Conservation (phyloP, 2,797 vertebrate genomes). For the Falco columbarius region DNA sequence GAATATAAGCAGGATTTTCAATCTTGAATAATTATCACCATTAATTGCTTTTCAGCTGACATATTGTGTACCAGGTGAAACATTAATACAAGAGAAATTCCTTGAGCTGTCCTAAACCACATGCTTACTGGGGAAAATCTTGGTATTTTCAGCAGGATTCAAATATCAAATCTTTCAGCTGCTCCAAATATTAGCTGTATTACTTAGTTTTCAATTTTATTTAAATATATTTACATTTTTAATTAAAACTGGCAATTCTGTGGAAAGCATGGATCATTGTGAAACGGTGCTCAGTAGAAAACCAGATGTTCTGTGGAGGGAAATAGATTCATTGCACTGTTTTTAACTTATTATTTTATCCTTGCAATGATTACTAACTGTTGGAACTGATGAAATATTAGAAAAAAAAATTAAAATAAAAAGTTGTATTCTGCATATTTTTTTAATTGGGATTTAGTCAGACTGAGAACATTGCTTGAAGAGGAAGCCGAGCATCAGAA, state of each 20-base stretch:
- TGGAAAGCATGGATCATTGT: background rate
- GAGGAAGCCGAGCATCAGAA: background rate
- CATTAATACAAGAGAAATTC: background rate
- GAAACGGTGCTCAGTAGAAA: background rate
- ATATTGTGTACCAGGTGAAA: background rate
- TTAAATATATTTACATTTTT: background rate
- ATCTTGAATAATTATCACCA: constrained; percentile 43
- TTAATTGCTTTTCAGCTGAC: constrained; percentile 22
- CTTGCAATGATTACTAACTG: background rate
- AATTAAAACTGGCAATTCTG: background rate
- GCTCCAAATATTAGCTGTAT: background rate
- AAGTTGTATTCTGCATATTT: background rate
- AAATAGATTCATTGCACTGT: background rate
- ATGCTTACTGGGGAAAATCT: background rate
- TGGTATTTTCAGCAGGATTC: background rate
- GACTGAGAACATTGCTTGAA: background rate
- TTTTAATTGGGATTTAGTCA: background rate
- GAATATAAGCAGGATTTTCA: constrained; percentile 42
- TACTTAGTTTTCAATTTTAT: background rate
- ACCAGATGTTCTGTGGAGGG: background rate
- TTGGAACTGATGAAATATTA: background rate
- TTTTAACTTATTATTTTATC: background rate
- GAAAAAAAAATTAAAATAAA: background rate
- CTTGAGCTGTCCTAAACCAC: background rate
- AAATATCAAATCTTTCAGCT: background rate